Evolutionary conservation across 2,797 vertebrate species (phyloP), one percentile per base, ranked within the genome.

Genomic region (Siniperca obscura): DNA sequence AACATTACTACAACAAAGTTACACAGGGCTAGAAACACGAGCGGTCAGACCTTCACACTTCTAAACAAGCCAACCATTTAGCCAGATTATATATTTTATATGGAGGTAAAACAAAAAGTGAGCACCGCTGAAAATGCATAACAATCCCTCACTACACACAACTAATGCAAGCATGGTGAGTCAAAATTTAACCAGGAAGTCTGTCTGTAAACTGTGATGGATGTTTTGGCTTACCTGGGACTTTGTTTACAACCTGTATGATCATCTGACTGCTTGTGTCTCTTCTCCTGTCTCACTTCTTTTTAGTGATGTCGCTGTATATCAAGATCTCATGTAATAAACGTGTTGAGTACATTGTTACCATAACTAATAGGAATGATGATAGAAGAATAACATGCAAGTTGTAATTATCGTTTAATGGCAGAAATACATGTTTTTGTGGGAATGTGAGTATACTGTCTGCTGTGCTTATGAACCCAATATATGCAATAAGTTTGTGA

Each of bases 51-150:
- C 1, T 40, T 68, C 21, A 44, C 22, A 42, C 17, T 61, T 52
- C 19, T 21, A 12, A 57, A 42, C 8, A 36, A 64, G 17, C 27
- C 25, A 13, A 74, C 22, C 2, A 3, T 70, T 72, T 22, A 78
- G 53, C 42, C 19, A 65, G 14, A 72, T 66, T 66, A 76, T 60
- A 21, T 21, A 46, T 38, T 46, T 56, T 21, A 46, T 52, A 30
- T 66, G 25, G 68, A 56, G 42, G 8, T 64, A 34, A 75, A 71
- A 64, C 16, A 4, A 52, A 57, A 65, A 36, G 17, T 3, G 27
- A 50, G 59, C 17, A 3, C 11, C 5, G 60, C 40, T 42, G 40
- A 42, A 25, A 67, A 75, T 14, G 36, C 17, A 48, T 8, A 40
- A 46, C 7, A 61, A 30, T 21, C 17, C 27, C 19, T 50, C 27